phyloP scores from a whole-genome alignment of 2,888 invertebrate genomes.

The Therioaphis trifolii region DNA sequence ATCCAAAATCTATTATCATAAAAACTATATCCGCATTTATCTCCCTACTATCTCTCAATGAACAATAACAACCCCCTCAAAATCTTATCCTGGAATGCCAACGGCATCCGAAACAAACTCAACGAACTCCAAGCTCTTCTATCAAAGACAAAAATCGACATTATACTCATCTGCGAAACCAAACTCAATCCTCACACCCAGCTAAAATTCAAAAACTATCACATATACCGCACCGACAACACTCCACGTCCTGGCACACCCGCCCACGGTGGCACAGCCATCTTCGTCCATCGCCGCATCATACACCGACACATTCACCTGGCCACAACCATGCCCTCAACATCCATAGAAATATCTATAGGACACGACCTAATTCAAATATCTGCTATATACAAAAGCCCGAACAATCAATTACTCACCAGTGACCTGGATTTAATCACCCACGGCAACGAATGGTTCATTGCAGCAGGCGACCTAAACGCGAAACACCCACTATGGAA shows the following conservation, averaged over 20 bases:
- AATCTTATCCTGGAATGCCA: constrained; percentile 17
- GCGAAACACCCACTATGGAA: background rate
- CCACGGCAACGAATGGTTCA: background rate
- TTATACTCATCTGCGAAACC: background rate
- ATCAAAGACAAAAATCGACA: background rate
- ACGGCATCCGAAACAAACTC: background rate
- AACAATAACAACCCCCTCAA: background rate
- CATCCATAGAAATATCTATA: background rate
- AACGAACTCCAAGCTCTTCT: background rate
- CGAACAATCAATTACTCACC: background rate
- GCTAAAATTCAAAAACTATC: background rate
- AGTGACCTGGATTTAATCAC: background rate
- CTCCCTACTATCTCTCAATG: constrained; percentile 2
- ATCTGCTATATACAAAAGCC: background rate
- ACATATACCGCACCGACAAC: too few relatives aligned
- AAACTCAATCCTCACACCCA: background rate
- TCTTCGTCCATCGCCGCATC: background rate
- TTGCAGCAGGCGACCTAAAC: background rate
- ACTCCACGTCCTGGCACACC: background rate
- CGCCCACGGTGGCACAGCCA: background rate
- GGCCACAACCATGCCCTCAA: background rate
- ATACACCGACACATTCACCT: background rate
- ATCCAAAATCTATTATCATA: too few relatives aligned
- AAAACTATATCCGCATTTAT: too few relatives aligned
- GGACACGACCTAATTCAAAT: background rate